phyloP scores from a whole-genome alignment of 1,140 invertebrate species.

The Eupristina koningsbergeri region DNA sequence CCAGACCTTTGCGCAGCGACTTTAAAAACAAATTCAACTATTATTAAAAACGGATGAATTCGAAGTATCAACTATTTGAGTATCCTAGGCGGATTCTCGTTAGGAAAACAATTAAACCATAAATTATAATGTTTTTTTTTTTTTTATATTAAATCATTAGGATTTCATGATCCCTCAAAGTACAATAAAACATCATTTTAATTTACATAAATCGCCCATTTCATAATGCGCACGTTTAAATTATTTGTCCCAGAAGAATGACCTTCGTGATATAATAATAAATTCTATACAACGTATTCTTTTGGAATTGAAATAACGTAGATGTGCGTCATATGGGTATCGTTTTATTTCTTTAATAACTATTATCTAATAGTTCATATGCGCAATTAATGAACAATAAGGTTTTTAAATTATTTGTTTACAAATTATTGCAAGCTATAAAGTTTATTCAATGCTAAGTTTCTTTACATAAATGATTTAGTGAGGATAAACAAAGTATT shows the following conservation, averaged over 20 bases:
- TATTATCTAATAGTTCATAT: not conserved
- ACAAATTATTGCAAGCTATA: not conserved
- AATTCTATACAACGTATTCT: not conserved
- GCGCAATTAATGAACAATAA: not conserved
- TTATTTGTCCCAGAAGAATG: no score
- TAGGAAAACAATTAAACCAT: not conserved
- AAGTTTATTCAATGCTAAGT: not conserved
- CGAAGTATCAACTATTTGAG: not conserved
- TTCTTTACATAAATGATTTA: not conserved
- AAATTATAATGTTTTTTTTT: no score
- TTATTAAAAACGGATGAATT: not conserved
- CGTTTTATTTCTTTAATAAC: not conserved
- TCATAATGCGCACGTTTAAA: no score
- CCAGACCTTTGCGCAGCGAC: not conserved
- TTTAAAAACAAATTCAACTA: not conserved
- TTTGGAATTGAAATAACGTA: not conserved
- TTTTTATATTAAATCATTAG: no score
- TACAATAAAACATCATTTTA: not conserved
- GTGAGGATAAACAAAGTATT: not conserved
- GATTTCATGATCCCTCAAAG: not conserved
- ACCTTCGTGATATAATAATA: no score
- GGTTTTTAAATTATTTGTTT: no score
- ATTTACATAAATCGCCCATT: not conserved
- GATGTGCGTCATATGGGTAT: no score
- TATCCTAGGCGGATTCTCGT: not conserved